Evolutionary conservation across 2,113 vertebrate genomes (phyloP).

Genomic region (Asarcornis scutulata): DNA sequence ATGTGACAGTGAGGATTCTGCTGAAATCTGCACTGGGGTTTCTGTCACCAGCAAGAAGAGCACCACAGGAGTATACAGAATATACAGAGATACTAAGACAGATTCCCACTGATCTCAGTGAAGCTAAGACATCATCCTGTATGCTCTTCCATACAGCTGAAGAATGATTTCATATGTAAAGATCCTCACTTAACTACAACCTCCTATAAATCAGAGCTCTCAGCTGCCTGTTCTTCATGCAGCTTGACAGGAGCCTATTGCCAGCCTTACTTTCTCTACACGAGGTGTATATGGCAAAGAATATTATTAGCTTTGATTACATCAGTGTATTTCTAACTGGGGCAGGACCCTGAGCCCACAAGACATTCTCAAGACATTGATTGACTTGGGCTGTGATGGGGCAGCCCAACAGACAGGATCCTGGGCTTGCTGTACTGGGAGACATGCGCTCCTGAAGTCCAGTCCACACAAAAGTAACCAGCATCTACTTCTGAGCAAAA

Average conservation of each 20-base stretch:
- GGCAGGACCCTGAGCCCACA: neutral
- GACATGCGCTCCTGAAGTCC: neutral
- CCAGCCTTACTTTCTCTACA: neutral
- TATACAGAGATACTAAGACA: neutral
- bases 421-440: too few relatives aligned
- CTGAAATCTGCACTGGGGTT: neutral
- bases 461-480: neutral
- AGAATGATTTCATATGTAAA: neutral
- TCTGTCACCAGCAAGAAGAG: neutral
- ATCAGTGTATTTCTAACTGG: neutral
- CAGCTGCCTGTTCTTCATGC: neutral
- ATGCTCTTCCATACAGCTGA: neutral
- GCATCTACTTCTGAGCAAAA: neutral
- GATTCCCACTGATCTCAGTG: neutral
- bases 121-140: neutral
- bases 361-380: neutral
- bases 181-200: neutral
- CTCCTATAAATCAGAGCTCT: neutral
- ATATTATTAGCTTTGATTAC: neutral
- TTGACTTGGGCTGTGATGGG: neutral
- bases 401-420: fast-evolving
- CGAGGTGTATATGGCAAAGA: neutral
- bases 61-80: neutral
- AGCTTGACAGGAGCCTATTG: neutral
- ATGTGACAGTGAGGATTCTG: neutral